Evolutionary conservation across 2,888 invertebrate genomes (phyloP).

Genomic region (Beris chalybata): DNA sequence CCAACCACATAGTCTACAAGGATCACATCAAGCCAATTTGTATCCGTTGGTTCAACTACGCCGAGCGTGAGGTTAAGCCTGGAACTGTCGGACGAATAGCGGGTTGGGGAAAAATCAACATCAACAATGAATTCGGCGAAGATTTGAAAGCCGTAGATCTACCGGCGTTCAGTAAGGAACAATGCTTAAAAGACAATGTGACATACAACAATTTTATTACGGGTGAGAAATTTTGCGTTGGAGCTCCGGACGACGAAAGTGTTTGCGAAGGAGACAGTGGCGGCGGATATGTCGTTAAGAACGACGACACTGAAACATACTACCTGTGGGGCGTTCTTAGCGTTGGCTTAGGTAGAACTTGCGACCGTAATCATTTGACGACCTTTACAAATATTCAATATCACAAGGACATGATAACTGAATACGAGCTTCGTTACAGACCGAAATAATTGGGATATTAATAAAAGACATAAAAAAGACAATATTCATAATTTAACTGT

Average conservation of each 20-base stretch:
- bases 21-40: constrained; percentile 52
- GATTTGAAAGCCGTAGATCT: constrained; percentile 40
- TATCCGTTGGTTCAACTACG: constrained; percentile 43
- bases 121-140: not conserved
- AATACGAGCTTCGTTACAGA: constrained; percentile 17
- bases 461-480: too few species aligned
- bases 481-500: too few species aligned
- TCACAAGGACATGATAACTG: constrained; percentile 30
- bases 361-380: constrained; percentile 29
- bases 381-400: constrained; percentile 41
- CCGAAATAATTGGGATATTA: constrained; percentile 11
- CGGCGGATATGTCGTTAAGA: constrained; percentile 39
- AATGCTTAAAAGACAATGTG: constrained; percentile 40
- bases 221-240: constrained; percentile 46
- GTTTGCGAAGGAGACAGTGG: constrained; percentile 42
- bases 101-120: constrained; percentile 42
- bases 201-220: constrained; percentile 42
- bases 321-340: constrained; percentile 47
- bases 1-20: constrained; percentile 45
- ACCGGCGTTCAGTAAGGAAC: constrained; percentile 37
- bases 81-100: constrained; percentile 38
- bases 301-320: constrained; percentile 29
- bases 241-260: constrained; percentile 39
- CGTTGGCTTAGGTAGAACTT: constrained; percentile 35
- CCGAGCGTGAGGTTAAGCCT: constrained; percentile 27